Conservation (phyloP, 1,140 invertebrate species). For the Prorops nasuta region DNA sequence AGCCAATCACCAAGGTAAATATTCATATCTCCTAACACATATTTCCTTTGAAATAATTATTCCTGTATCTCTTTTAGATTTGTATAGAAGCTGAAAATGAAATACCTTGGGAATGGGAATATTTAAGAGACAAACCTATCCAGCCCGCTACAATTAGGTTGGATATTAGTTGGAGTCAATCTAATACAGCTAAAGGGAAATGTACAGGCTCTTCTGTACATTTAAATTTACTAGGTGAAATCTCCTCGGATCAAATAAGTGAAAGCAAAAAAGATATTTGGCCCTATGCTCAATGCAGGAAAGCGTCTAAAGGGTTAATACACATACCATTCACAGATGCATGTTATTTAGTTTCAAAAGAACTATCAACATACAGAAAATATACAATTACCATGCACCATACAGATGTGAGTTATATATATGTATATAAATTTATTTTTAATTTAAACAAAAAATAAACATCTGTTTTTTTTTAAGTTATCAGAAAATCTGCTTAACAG, state of each 20-base stretch:
- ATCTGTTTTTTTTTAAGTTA: conserved; percentile 36
- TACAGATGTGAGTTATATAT: conserved; percentile 41
- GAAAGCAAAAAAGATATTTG: conserved; percentile 36
- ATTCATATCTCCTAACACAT: no score
- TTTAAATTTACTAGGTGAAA: conserved; percentile 41
- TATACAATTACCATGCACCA: conserved; percentile 39
- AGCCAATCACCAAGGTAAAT: conserved; percentile 42
- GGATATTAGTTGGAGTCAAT: conserved; percentile 38
- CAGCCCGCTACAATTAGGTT: conserved; percentile 37
- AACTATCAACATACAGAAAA: conserved; percentile 48
- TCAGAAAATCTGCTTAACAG: conserved; percentile 34
- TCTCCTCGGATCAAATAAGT: conserved; percentile 38
- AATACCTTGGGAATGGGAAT: conserved; percentile 48
- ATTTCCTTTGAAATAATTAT: no score
- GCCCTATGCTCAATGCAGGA: conserved; percentile 45
- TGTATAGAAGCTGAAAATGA: conserved; percentile 44
- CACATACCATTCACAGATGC: conserved; percentile 43
- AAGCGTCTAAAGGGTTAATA: conserved; percentile 30
- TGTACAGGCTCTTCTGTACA: conserved; percentile 42
- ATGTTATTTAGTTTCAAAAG: conserved; percentile 47
- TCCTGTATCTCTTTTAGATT: conserved; percentile 39
- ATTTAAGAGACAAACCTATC: conserved; percentile 42
- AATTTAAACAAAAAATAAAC: neutral
- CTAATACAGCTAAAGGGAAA: conserved; percentile 43
- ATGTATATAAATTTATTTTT: conserved; percentile 2